phyloP scores from a whole-genome alignment of 2,888 invertebrate species.

The Itoplectis maculator region DNA sequence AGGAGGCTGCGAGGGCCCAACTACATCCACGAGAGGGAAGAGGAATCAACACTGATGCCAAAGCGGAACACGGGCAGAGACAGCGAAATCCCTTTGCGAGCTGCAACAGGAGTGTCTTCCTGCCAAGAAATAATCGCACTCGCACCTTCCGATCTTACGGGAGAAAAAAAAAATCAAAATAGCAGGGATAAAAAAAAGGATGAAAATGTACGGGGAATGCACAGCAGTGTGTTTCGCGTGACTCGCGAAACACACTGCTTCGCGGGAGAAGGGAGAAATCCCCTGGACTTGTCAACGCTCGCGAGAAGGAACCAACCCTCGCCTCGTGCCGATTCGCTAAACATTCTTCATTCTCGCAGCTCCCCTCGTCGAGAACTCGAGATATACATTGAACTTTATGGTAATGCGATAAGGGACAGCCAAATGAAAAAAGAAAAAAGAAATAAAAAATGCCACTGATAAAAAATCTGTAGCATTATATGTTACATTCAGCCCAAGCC shows the following conservation, averaged over 20 bases:
- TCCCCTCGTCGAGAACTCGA: slow-evolving; percentile 22
- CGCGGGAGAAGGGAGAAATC: no score
- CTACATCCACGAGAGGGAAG: slow-evolving; percentile 57
- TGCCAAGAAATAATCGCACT: slow-evolving; percentile 69
- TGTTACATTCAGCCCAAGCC: no score
- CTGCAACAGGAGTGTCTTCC: slow-evolving; percentile 38
- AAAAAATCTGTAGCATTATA: no score
- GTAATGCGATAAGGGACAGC: slow-evolving; percentile 55
- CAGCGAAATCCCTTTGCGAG: slow-evolving; percentile 24
- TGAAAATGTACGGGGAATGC: not conserved
- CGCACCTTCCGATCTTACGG: slow-evolving; percentile 60
- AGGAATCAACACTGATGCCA: not conserved
- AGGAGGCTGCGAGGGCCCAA: slow-evolving; percentile 41
- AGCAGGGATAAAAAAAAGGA: no score
- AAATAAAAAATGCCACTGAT: not conserved
- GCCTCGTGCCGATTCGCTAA: slow-evolving; percentile 33
- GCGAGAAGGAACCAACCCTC: not conserved
- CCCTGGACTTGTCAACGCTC: slow-evolving; percentile 15
- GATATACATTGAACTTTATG: slow-evolving; percentile 61
- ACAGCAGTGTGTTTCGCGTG: slow-evolving; percentile 51
- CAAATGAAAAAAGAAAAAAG: slow-evolving; percentile 20
- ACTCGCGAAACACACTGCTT: no score
- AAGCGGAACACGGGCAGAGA: slow-evolving; percentile 39
- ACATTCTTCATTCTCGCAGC: slow-evolving; percentile 9
- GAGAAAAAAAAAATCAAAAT: slow-evolving; percentile 8